Evolutionary conservation across 2,113 vertebrate species (phyloP), one percentile per base, ranked within the genome.

Genomic region (Lathamus discolor): DNA sequence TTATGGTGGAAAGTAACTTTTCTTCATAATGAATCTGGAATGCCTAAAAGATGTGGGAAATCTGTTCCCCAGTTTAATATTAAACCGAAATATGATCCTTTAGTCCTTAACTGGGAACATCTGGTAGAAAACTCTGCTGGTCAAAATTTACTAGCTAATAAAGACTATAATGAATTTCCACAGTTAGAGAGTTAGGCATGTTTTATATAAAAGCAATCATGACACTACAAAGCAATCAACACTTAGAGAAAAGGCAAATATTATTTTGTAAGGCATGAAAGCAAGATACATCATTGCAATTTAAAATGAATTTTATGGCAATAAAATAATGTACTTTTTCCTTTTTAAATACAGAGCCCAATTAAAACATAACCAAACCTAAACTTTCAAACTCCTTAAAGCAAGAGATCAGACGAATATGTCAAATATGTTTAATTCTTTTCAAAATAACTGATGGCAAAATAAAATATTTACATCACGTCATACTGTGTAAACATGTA

Each of bases 401-500:
- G 95, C 78, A 97, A 97, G 96, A 96, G 88, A 97, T 96, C 97
- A 98, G 98, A 96, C 98, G 98, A 98, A 98, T 98, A 97, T 97
- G 97, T 98, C 98, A 98, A 98, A 98, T 98, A 98, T 94, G 98
- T 99, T 99, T 99, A 99, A 99, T 98, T 99, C 98, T 92, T 96
- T 97, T 98, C 98, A 99, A 99, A 99, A 98, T 98, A 99, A 99
- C 97, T 98, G 98, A 98, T 98, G 98, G 98, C 98, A 98, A 99
- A 99, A 98, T 98, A 98, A 98, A 98, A 98, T 99, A 99, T 99
- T 98, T 99, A 99, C 99, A 99, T 98, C 98, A 98, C 97, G 88
- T 98, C 98, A 97, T 98, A 98, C 98, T 98, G 98, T 98, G 99
- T 99, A 98, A 99, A 99, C 98, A 98, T 97, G 97, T 98, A 98